phyloP scores from a whole-genome alignment of 2,888 invertebrate genomes.

The Eumerus sabulonum region DNA sequence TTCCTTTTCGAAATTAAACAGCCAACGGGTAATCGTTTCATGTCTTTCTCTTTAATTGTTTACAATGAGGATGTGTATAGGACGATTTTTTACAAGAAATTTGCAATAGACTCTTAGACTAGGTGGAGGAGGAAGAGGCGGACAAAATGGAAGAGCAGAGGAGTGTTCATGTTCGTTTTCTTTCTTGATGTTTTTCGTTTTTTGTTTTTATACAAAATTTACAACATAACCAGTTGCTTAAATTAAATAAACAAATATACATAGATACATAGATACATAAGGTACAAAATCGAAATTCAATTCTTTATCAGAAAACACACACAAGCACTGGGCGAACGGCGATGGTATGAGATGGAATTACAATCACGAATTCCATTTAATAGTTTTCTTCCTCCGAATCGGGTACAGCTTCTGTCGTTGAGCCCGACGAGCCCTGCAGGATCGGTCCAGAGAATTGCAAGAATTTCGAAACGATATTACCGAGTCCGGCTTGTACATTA shows the following conservation, averaged over 20 bases:
- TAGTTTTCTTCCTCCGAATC: slow-evolving; percentile 78
- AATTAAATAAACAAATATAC: slow-evolving; percentile 52
- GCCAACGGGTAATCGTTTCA: slow-evolving; percentile 55
- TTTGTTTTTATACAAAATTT: slow-evolving; percentile 48
- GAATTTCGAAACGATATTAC: slow-evolving; percentile 78
- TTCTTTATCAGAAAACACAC: slow-evolving; percentile 33
- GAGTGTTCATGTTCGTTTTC: slow-evolving; percentile 24
- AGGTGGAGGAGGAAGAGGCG: slow-evolving; percentile 32
- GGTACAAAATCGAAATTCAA: slow-evolving; percentile 65
- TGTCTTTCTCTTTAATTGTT: slow-evolving; percentile 29
- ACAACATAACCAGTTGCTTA: slow-evolving; percentile 43
- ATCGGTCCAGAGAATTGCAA: slow-evolving; percentile 78
- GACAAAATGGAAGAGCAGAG: slow-evolving; percentile 9
- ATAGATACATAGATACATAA: slow-evolving; percentile 42
- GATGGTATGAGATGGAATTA: no score
- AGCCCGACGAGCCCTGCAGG: slow-evolving; percentile 78
- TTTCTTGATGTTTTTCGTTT: not conserved
- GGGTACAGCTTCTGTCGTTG: slow-evolving; percentile 74
- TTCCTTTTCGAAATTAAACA: slow-evolving; percentile 31
- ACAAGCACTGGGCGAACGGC: slow-evolving; percentile 16
- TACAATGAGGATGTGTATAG: slow-evolving; percentile 51
- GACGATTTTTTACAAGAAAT: slow-evolving; percentile 29
- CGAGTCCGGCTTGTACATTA: slow-evolving; percentile 76
- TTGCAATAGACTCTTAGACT: slow-evolving; percentile 52
- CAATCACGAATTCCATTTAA: slow-evolving; percentile 64